Evolutionary conservation across 2,797 vertebrate species (phyloP), one percentile per base, ranked within the genome.

Genomic region (Cuniculus paca): DNA sequence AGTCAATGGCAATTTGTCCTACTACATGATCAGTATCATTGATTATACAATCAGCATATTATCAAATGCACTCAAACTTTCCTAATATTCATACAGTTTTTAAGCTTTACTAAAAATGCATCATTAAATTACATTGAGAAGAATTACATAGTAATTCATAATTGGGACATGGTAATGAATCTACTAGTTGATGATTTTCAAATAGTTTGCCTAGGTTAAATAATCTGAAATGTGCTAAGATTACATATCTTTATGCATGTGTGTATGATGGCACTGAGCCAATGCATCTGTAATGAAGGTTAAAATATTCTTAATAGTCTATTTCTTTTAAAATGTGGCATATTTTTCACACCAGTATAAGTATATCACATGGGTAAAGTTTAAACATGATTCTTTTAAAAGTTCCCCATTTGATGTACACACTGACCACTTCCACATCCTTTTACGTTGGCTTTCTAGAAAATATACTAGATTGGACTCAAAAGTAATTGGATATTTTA

Each of bases 31-130:
- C 89, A 91, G 96, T 92, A 79, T 96, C 93, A 96, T 96, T 94
- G 94, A 96, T 97, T 96, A 94, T 95, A 54, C 94, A 96, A 96
- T 97, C 72, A 95, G 92, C 42, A 56, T 95, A 89, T 96, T 95
- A 95, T 42, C 48, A 97, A 82, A 88, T 88, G 74, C 80, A 74
- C 86, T 90, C 81, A 95, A 78, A 95, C 72, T 72, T 87, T 92
- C n/a, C 92, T 91, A 58, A 92, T 95, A 95, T 88, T 95, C 78
- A 95, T 95, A 78, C 22, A 70, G 81, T 45, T 87, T 87, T 96
- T 91, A 91, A 96, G 75, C 28, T 92, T 94, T 83, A 80, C 58
- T 84, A 92, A 97, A 63, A 52, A 70, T 12, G 12, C 54, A 63
- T 88, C 83, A 82, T 82, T 94, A 90, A 96, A 94, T 90, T 93